A percentile compares a stretch with the other conserved stretches of the same genome.
Evolutionary conservation across 2,888 invertebrate genomes (phyloP).

Genomic region (Penaeus monodon): DNA sequence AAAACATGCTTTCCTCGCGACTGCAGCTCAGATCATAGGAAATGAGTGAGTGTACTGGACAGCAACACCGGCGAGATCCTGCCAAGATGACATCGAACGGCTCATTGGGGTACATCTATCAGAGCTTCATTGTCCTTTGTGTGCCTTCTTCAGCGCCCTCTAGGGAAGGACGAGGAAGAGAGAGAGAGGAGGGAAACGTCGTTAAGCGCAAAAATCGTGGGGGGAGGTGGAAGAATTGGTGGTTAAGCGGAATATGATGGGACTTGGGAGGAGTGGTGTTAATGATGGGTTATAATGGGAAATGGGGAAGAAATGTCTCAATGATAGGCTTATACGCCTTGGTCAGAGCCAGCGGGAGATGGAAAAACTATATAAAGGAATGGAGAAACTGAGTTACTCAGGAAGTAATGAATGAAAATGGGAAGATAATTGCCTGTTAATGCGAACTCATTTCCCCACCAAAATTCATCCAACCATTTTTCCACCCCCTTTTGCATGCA

Average conservation of each 20-base stretch:
- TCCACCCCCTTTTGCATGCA: no score
- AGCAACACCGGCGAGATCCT: slow-evolving; percentile 36
- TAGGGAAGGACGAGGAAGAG: not conserved
- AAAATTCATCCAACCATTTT: no score
- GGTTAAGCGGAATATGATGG: not conserved
- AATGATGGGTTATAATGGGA: not conserved
- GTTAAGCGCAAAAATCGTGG: not conserved
- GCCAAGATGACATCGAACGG: slow-evolving; percentile 57
- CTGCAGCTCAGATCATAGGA: slow-evolving; percentile 59
- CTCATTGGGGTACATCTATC: slow-evolving; percentile 60
- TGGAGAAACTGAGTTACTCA: no score
- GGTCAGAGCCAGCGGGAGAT: no score
- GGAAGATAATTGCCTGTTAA: no score
- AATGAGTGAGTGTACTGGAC: slow-evolving; percentile 53
- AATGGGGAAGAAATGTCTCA: not conserved
- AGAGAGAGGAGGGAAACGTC: not conserved
- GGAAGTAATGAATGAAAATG: no score
- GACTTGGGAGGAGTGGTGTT: not conserved
- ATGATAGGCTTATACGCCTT: no score
- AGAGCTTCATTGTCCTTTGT: slow-evolving; percentile 55
- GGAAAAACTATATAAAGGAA: no score
- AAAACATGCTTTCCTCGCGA: slow-evolving; percentile 59
- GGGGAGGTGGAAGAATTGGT: not conserved
- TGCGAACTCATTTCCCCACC: no score
- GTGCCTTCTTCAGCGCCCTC: slow-evolving; percentile 60